A percentile compares a stretch with the other conserved stretches of the same genome.
Evolutionary conservation across 2,888 invertebrate species (phyloP).

Genomic region (Tenthredo mesomela): DNA sequence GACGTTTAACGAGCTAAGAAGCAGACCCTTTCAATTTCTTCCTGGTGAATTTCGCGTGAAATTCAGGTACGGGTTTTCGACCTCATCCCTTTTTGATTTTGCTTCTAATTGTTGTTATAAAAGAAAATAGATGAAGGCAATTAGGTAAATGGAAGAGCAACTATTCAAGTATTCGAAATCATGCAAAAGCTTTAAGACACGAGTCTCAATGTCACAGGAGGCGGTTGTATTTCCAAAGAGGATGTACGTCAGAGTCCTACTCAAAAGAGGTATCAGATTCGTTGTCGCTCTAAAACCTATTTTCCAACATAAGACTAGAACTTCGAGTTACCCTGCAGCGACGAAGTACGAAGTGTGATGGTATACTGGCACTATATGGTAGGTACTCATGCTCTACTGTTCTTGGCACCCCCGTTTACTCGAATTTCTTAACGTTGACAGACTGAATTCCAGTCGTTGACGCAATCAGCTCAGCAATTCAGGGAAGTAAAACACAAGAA

Average conservation of each 20-base stretch:
- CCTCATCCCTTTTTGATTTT: background rate
- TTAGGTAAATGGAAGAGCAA: background rate
- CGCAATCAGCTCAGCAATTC: conserved; percentile 70
- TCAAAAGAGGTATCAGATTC: conserved; percentile 19
- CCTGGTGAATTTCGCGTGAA: background rate
- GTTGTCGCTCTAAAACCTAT: conserved; percentile 35
- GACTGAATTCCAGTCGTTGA: conserved; percentile 56
- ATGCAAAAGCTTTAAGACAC: background rate
- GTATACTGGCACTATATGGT: background rate
- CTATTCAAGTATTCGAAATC: background rate
- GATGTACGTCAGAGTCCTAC: background rate
- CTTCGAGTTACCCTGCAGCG: background rate
- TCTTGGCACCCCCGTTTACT: conserved; percentile 15
- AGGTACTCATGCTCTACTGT: background rate
- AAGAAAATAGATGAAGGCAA: background rate
- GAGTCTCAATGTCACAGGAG: conserved; percentile 18
- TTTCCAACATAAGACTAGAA: conserved; percentile 27
- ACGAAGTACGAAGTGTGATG: background rate
- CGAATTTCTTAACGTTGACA: conserved; percentile 48
- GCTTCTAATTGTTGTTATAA: background rate
- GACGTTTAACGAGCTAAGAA: conserved; percentile 42
- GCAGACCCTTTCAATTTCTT: conserved; percentile 29
- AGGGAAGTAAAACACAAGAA: conserved; percentile 68
- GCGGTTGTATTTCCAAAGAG: conserved; percentile 38
- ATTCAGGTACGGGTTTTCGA: background rate